Percentiles rank a stretch among this genome's conserved stretches.
phyloP scores from a whole-genome alignment of 2,797 vertebrate species.

The Propithecus perrieri region DNA sequence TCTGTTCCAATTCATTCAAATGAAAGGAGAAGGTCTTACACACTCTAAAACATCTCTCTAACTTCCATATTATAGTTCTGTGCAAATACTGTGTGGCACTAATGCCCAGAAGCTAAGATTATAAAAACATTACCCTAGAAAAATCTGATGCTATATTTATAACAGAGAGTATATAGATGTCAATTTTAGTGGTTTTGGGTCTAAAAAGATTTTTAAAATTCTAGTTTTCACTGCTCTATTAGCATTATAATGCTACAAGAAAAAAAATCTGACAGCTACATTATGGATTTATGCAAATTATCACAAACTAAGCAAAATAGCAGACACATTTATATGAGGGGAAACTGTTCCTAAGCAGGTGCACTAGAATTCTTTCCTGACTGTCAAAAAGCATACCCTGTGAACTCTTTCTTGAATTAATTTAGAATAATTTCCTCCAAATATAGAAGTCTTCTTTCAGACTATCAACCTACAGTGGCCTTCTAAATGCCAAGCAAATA shows the following conservation, averaged over 20 bases:
- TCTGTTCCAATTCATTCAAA: neutral
- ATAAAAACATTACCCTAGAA: slow-evolving; percentile 62
- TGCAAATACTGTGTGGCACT: slow-evolving; percentile 34
- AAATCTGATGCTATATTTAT: slow-evolving; percentile 70
- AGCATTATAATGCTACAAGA: slow-evolving; percentile 74
- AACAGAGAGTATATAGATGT: slow-evolving; percentile 67
- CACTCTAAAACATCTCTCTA: neutral
- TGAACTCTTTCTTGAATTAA: slow-evolving; percentile 69
- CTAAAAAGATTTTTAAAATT: slow-evolving; percentile 69
- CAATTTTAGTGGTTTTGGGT: slow-evolving; percentile 63
- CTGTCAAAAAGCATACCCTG: slow-evolving; percentile 49
- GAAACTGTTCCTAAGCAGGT: slow-evolving; percentile 58
- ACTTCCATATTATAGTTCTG: slow-evolving; percentile 36
- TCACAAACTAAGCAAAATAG: slow-evolving; percentile 61
- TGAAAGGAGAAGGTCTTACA: neutral
- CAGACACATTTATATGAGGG: slow-evolving; percentile 55
- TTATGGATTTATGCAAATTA: slow-evolving; percentile 83
- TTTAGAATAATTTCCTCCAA: slow-evolving; percentile 68
- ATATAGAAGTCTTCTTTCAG: slow-evolving; percentile 65
- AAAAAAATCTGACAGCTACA: slow-evolving; percentile 66
- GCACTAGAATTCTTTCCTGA: slow-evolving; percentile 41
- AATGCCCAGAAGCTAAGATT: slow-evolving; percentile 64
- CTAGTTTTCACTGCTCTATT: slow-evolving; percentile 76
- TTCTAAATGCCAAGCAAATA: slow-evolving; percentile 65
- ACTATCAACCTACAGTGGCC: slow-evolving; percentile 36